Percentiles rank a stretch among this genome's conserved stretches.
phyloP scores from a whole-genome alignment of 2,113 vertebrate genomes.

The Cyprinodon variegatus region DNA sequence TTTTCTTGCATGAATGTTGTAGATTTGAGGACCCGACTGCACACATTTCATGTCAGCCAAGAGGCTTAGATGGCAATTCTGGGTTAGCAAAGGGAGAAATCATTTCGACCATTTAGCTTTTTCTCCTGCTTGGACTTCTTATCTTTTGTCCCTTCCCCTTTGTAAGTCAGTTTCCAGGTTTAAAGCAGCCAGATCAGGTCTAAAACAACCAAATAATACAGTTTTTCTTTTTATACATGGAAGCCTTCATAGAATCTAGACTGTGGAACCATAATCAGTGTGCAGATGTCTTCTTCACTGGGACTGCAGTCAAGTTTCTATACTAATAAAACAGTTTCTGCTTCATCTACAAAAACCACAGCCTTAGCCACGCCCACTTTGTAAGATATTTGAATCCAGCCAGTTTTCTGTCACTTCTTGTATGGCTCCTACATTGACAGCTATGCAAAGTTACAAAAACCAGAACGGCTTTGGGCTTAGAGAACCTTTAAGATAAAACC shows the following conservation, averaged over 20 bases:
- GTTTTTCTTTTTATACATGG: conserved; percentile 12
- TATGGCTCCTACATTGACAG: conserved; percentile 59
- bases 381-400: background rate
- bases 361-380: conserved; percentile 49
- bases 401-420: conserved; percentile 34
- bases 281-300: conserved; percentile 30
- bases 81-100: conserved; percentile 30
- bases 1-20: conserved; percentile 62
- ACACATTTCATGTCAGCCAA: background rate
- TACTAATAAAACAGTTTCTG: conserved; percentile 9
- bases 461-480: conserved; percentile 48
- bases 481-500: conserved; percentile 50
- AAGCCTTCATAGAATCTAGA: conserved; percentile 31
- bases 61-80: conserved; percentile 12
- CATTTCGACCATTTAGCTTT: conserved; percentile 9
- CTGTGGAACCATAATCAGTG: conserved; percentile 10
- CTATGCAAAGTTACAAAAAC: conserved; percentile 60
- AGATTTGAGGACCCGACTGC: conserved; percentile 31
- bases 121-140: conserved; percentile 15
- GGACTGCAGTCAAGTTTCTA: conserved; percentile 31
- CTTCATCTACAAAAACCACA: conserved; percentile 38
- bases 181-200: conserved; percentile 63
- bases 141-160: conserved; percentile 17
- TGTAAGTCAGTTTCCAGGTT: conserved; percentile 58
- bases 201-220: conserved; percentile 57